Evolutionary conservation across 2,797 vertebrate genomes (phyloP), one percentile per base, ranked within the genome.

Genomic region (Danio jaintianensis): DNA sequence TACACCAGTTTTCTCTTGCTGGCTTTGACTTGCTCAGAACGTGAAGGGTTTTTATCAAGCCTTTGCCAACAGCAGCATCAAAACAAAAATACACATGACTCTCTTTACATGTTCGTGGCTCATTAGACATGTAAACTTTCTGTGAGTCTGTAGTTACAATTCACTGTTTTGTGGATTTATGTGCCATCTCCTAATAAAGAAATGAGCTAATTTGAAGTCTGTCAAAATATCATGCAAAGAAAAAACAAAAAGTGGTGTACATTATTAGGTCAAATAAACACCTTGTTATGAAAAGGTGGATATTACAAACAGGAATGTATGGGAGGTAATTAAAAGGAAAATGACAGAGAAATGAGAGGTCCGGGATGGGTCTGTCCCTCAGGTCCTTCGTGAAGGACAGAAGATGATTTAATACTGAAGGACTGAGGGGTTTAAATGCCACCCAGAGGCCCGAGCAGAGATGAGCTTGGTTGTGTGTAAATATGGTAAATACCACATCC

Each of bases 391-490:
- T 22, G 29, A 76, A 82, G 55, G 80, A 83, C 82, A 77, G 58
- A 64, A 61, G 69, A 71, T 40, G 67, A 80, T 83, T 85, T 85
- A 85, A 84, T 85, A 76, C 74, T 63, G 79, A 63, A 43, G 75
- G 59, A 78, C 62, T 52, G 67, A 50, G 72, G 59, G 71, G 62
- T 80, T 67, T 83, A 88, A 88, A 86, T 87, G 83, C 80, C 87
- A 87, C 78, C 78, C 45, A 68, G 75, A 82, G 73, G 74, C 66
- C 43, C 22, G 20, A 45, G 53, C 47, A 73, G 80, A 84, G 67
- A 82, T 56, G 83, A 85, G 79, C 68, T 73, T 52, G 75, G 82
- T 55, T 36, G 55, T 74, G 78, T 72, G 86, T 73, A 84, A 86
- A 84, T 78, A 80, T 50, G 66, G 76, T 83, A 81, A 84, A 88